Evolutionary conservation across 1,140 invertebrate genomes (phyloP).

Genomic region (Tetragnatha versicolor): DNA sequence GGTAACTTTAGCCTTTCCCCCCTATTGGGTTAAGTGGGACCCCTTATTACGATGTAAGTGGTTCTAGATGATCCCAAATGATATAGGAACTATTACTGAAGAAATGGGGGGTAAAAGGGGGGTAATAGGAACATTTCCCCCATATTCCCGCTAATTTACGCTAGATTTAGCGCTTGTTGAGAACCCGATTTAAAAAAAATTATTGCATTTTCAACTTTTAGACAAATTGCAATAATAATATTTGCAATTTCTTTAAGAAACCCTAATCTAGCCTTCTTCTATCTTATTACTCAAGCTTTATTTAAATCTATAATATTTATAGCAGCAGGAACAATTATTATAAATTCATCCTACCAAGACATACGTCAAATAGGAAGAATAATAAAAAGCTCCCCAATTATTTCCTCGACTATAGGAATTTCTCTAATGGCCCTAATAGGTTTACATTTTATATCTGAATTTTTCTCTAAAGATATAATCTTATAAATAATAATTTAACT

Average conservation of each 20-base stretch:
- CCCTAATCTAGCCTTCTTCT: background rate
- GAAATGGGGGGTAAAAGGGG: too few species aligned
- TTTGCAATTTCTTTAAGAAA: background rate
- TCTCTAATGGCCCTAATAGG: background rate
- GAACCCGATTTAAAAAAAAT: slow-evolving; percentile 30
- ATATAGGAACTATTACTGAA: too few species aligned
- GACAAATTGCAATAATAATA: slow-evolving; percentile 29
- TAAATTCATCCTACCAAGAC: background rate
- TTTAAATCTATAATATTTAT: slow-evolving; percentile 22
- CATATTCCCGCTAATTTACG: too few species aligned
- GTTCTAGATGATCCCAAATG: too few species aligned
- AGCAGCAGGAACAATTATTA: background rate
- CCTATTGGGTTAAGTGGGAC: too few species aligned
- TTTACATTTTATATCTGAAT: background rate
- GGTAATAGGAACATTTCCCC: too few species aligned
- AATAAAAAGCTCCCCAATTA: background rate
- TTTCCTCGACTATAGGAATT: background rate
- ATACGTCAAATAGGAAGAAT: slow-evolving; percentile 4
- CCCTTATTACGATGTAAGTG: too few species aligned
- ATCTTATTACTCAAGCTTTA: slow-evolving; percentile 1
- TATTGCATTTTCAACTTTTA: slow-evolving; percentile 5
- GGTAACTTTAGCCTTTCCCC: too few species aligned
- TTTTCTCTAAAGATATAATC: background rate
- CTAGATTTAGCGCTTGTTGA: background rate
- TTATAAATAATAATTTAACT: background rate